phyloP scores from a whole-genome alignment of 2,888 invertebrate genomes.

The Eristalis intricaria region DNA sequence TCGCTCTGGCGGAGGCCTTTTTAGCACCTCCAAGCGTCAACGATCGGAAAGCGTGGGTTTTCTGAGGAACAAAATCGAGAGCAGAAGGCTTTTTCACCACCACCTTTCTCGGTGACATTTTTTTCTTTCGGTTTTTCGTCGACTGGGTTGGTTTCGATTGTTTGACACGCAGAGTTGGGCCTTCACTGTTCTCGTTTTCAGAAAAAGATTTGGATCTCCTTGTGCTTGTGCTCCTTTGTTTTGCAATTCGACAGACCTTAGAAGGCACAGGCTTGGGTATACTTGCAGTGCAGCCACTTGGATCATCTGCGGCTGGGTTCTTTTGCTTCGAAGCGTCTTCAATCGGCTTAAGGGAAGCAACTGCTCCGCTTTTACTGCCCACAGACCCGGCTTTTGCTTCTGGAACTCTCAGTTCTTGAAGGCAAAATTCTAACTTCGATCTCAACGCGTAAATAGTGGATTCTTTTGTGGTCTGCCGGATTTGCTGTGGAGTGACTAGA shows the following conservation, averaged over 20 bases:
- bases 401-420: not conserved
- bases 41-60: constrained; percentile 43
- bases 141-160: not conserved
- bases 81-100: not conserved
- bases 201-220: too few species aligned
- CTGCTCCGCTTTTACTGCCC: not conserved
- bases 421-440: constrained; percentile 2
- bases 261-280: not conserved
- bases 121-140: constrained; percentile 13
- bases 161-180: not conserved
- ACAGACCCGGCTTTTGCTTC: not conserved
- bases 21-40: constrained; percentile 13
- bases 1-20: not conserved
- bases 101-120: constrained; percentile 5
- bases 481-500: not conserved
- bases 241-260: too few species aligned
- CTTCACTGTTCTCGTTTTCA: not conserved
- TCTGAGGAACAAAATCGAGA: constrained; percentile 45
- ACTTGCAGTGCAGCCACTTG: not conserved
- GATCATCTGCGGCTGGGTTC: not conserved
- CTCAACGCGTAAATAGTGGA: not conserved
- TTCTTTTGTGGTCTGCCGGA: not conserved
- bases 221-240: too few species aligned
- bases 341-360: not conserved
- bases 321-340: not conserved